These are phyloP conservation scores for Mus musculus DNA, from an alignment of 2,113 vertebrate species.

Conservation along the genomic window DNA sequence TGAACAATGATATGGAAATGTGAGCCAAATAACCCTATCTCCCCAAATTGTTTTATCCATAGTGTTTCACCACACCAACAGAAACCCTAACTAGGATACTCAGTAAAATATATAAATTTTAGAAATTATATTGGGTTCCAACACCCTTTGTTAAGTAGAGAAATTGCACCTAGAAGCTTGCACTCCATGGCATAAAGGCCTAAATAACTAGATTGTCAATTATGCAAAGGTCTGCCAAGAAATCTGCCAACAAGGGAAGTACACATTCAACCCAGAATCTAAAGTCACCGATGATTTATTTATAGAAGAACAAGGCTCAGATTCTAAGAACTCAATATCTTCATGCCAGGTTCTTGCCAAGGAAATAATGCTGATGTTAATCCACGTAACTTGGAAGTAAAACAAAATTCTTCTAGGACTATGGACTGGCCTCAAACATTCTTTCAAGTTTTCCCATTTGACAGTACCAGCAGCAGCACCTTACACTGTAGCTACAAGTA, in stretches of 20 bases:
- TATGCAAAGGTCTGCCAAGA: not conserved
- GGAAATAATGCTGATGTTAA: slow-evolving; percentile 66
- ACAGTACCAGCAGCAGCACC: not conserved
- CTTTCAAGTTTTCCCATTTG: slow-evolving; percentile 44
- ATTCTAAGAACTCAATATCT: slow-evolving; percentile 53
- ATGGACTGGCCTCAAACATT: not conserved
- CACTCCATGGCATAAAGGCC: slow-evolving; percentile 46
- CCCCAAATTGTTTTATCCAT: not conserved
- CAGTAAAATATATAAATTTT: not conserved
- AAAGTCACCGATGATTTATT: not conserved
- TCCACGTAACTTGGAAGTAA: slow-evolving; percentile 56
- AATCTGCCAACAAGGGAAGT: not conserved
- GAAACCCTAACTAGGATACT: not conserved
- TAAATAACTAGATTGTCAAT: slow-evolving; percentile 32
- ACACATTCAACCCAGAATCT: slow-evolving; percentile 45
- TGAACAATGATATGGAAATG: not conserved
- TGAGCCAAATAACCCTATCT: not conserved
- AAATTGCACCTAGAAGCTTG: not conserved
- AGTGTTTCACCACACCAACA: not conserved
- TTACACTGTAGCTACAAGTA: too few species aligned
- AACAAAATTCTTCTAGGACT: slow-evolving; percentile 61
- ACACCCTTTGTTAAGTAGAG: not conserved
- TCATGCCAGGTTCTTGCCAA: slow-evolving; percentile 58
- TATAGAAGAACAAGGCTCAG: slow-evolving; percentile 5
- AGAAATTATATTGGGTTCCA: not conserved